phyloP scores from a whole-genome alignment of 2,113 vertebrate species.

The Sminthopsis crassicaudata region DNA sequence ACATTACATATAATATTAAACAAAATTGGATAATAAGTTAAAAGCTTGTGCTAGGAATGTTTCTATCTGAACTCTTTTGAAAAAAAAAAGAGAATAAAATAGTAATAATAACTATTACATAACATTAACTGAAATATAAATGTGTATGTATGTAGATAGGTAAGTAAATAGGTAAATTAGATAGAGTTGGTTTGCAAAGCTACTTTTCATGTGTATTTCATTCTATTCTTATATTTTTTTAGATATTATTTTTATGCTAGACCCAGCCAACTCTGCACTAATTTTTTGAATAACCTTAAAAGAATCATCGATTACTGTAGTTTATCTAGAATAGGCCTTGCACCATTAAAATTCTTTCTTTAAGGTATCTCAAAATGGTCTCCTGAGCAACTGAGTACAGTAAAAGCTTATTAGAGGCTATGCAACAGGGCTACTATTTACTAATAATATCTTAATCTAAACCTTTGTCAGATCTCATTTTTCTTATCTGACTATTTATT shows the following conservation, averaged over 20 bases:
- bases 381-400: background rate
- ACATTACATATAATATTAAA: background rate
- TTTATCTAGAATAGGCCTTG: background rate
- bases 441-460: constrained; percentile 55
- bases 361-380: background rate
- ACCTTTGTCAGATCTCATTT: constrained; percentile 37
- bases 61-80: background rate
- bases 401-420: background rate
- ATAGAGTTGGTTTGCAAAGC: background rate
- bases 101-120: background rate
- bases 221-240: background rate
- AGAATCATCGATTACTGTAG: background rate
- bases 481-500: constrained; percentile 66
- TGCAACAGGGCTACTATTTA: constrained; percentile 37
- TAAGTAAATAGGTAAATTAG: too few relatives aligned
- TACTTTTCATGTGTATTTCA: background rate
- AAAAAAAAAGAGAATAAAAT: background rate
- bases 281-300: constrained; percentile 19
- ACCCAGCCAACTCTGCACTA: background rate
- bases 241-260: background rate
- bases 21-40: background rate
- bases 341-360: background rate
- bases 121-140: background rate
- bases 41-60: background rate
- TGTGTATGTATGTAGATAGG: background rate